Base-by-base conservation (phyloP, 1,140 invertebrate genomes). In the Euschistus heros region DNA sequence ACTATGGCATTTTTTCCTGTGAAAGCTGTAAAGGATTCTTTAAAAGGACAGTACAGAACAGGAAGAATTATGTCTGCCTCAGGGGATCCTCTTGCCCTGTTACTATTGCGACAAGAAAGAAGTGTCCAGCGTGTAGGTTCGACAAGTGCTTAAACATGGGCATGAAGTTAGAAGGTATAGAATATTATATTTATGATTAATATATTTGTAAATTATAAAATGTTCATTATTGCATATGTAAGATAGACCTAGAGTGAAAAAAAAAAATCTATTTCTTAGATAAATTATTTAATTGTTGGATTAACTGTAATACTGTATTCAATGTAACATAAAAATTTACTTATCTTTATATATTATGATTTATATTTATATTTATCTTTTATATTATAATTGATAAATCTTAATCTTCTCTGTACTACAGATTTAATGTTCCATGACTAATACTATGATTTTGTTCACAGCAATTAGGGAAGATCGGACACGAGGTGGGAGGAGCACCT, bases 1-100 rank as follows among this genome's bases (percentile, higher is more conserved):
- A 96, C 75, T 96, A 96, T 73, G 92, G 92, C 14, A 97, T 97
- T 70, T 97, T 96, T 76, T 94, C 92, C 14, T 98, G 94, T 78
- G 94, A 98, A 74, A 94, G 91, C 14, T 98, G 89, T 75, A 98
- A 98, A 80, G 95, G 95, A 4, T 98, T 98, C 77, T 98, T 98
- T 78, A 97, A 98, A 76, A 82, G 95, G 67, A 98, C 94, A 50
- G 95, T 98, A 5, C 94, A 98, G 79, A 98, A 98, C 75, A 85
- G 94, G 62, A 97, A 97, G 77, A 92, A 94, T 74, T 98, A 97
- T 77, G 88, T 93, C 66, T 98, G 95, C 75, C 81, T 96, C 55
- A 82, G 92, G 54, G 91, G 92, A 17, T 90, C 90, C 0, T 86
- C 87, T 63, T 97, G 95, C 78, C 88, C 91, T 4, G 89, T 97